These are phyloP conservation scores for Tenthredo mesomela DNA, from an alignment of 2,888 invertebrate species.

Conservation along the genomic window DNA sequence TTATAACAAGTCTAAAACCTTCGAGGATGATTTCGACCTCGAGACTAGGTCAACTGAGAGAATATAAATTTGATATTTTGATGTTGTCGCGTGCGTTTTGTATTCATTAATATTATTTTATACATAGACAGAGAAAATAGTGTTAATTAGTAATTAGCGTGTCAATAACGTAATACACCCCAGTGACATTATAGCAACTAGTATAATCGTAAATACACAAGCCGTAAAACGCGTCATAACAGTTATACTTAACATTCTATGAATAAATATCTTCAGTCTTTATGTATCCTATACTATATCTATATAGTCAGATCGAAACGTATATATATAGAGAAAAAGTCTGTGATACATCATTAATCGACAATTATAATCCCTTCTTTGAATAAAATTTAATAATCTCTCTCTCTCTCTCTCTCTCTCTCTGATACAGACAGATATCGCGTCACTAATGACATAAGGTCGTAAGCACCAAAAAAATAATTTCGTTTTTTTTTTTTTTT, in stretches of 20 bases:
- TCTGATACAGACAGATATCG: too few species aligned
- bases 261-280: background rate
- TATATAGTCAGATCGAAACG: too few species aligned
- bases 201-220: background rate
- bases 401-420: too few species aligned
- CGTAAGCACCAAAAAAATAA: too few species aligned
- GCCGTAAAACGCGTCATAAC: background rate
- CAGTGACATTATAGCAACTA: background rate
- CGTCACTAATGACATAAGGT: too few species aligned
- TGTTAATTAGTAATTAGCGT: background rate
- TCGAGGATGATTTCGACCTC: background rate
- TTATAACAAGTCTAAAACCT: background rate
- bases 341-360: too few species aligned
- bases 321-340: too few species aligned
- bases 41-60: slow-evolving; percentile 40
- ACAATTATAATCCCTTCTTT: too few species aligned
- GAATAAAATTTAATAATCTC: too few species aligned
- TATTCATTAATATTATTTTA: background rate
- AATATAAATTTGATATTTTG: background rate
- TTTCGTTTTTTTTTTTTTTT: too few species aligned
- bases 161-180: background rate
- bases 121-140: background rate
- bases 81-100: background rate
- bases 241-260: background rate
- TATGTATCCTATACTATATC: too few species aligned